Evolutionary conservation across 2,797 vertebrate genomes (phyloP).

Genomic region (Anableps anableps): DNA sequence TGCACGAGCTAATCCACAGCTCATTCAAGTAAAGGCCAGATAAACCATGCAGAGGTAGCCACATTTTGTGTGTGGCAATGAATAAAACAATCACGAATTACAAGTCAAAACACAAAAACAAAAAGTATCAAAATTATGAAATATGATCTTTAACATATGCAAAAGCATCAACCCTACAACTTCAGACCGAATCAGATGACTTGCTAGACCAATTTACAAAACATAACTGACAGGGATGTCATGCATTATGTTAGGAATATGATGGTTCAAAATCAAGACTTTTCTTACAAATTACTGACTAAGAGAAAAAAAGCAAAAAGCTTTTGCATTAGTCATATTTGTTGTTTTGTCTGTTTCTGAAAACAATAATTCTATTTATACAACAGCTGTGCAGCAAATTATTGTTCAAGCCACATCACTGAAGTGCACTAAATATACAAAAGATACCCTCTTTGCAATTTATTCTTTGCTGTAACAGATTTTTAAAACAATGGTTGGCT

Average conservation of each 20-base stretch:
- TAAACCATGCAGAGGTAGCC: no score
- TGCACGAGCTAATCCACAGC: no score
- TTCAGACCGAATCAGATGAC: background rate
- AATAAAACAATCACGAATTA: no score
- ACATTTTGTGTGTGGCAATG: no score
- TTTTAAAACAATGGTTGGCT: background rate
- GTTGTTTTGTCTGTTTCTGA: background rate
- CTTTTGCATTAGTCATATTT: background rate
- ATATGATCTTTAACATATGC: background rate
- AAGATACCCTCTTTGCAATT: background rate
- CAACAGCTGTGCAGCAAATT: background rate
- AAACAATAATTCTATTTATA: background rate
- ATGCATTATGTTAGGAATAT: background rate
- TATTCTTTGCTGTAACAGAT: background rate
- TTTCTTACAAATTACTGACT: background rate
- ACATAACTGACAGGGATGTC: background rate
- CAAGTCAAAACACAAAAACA: no score
- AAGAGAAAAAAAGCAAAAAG: background rate
- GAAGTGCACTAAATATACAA: no score
- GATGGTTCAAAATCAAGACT: background rate
- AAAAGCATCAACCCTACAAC: background rate
- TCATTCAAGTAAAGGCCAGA: no score
- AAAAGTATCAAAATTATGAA: background rate
- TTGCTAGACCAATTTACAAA: background rate
- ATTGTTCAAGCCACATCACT: background rate